Evolutionary conservation across 2,888 invertebrate species (phyloP).

Genomic region (Proisotoma minuta): DNA sequence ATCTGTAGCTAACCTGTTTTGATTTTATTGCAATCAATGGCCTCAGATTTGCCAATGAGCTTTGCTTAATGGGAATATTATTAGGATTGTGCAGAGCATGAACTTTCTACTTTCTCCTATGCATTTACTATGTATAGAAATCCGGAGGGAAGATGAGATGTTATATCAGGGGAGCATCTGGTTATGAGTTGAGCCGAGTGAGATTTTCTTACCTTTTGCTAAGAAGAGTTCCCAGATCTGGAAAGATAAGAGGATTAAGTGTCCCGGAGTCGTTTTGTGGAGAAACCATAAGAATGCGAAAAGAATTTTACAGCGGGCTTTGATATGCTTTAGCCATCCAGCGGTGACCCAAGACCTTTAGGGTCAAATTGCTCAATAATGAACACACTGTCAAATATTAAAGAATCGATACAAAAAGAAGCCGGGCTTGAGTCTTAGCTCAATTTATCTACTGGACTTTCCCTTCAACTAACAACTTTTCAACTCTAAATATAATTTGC

Average conservation of each 20-base stretch:
- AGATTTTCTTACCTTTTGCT: not conserved
- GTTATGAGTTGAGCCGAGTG: not conserved
- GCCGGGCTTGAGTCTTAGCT: too few species aligned
- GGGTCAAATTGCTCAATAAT: slow-evolving; percentile 13
- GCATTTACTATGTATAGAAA: too few species aligned
- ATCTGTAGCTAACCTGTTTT: slow-evolving; percentile 4
- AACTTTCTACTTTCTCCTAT: too few species aligned
- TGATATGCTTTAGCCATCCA: not conserved
- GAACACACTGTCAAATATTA: slow-evolving; percentile 1
- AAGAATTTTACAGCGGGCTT: not conserved
- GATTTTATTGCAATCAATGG: slow-evolving; percentile 5
- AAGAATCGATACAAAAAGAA: slow-evolving; percentile 1
- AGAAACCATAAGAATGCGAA: not conserved
- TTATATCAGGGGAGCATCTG: too few species aligned
- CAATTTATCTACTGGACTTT: too few species aligned
- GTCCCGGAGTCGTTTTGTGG: not conserved
- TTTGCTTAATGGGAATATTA: slow-evolving; percentile 1
- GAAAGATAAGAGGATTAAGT: slow-evolving; percentile 13
- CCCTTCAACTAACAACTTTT: not conserved
- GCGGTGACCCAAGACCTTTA: not conserved
- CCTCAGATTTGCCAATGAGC: not conserved
- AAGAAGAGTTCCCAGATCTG: not conserved
- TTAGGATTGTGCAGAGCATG: not conserved
- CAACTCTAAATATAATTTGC: too few species aligned
- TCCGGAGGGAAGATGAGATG: too few species aligned